Conservation (phyloP, 2,113 vertebrate species). For the Oplegnathus fasciatus region DNA sequence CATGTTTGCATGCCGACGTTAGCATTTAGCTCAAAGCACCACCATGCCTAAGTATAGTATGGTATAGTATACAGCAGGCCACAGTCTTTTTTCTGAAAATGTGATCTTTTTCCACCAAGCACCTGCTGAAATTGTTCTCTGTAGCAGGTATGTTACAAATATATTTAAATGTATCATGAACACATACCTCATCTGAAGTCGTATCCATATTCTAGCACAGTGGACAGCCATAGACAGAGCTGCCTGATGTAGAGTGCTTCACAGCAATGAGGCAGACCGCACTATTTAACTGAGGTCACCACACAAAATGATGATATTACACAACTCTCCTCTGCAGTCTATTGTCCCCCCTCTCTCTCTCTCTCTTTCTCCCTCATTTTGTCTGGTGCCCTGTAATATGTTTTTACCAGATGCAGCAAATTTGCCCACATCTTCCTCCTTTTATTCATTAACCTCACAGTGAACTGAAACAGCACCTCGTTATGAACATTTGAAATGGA, state of each 20-base stretch:
- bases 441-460: conserved; percentile 65
- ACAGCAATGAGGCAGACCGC: conserved; percentile 2
- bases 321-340: conserved; percentile 25
- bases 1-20: not conserved
- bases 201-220: not conserved
- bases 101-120: not conserved
- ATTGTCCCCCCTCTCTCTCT: conserved; percentile 8
- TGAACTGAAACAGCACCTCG: conserved; percentile 68
- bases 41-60: not conserved
- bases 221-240: not conserved
- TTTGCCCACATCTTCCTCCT: conserved; percentile 37
- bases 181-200: not conserved
- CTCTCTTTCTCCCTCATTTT: conserved; percentile 3
- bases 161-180: not conserved
- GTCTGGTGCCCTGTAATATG: conserved; percentile 7
- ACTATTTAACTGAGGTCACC: conserved; percentile 57
- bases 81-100: not conserved
- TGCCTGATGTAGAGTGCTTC: conserved; percentile 9
- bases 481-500: conserved; percentile 67
- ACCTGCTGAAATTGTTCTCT: not conserved
- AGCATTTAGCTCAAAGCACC: not conserved
- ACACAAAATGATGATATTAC: conserved; percentile 39
- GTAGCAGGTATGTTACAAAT: not conserved
- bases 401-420: conserved; percentile 56
- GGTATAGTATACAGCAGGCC: too few species aligned